Base-by-base conservation (phyloP, 2,113 vertebrate genomes). In the Dicaeum eximium region DNA sequence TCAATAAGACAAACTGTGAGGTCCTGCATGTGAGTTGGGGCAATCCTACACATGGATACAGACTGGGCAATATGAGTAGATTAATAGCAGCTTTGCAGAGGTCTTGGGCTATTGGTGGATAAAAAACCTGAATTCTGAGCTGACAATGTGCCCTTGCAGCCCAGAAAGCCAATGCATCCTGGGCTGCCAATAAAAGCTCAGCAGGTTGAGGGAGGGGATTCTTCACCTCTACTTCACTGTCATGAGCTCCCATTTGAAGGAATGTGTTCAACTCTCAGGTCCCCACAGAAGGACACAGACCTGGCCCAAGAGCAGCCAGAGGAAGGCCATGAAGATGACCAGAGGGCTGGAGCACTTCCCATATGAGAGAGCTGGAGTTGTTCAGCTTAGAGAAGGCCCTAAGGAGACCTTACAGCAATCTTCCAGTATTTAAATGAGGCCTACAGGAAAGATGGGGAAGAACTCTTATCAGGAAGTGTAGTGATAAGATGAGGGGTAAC, bases 91-190 rank as follows among this genome's bases (percentile, higher is more conserved):
- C n/a, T 54, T 47, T 47, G 40, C 35, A 71, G 40, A 40, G 65
- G 13, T 47, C 30, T 87, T 0, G 0, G 40, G 20, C 13, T 30
- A 47, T 2, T 47, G 64, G 10, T 25, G n/a, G 65, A 40, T 47
- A 13, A 24, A 24, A 23, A 87, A 79, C 17, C 24, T 62, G 65
- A 54, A 47, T 58, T 66, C 25, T 58, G 61, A 75, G 44, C 48
- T 79, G 64, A 54, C 38, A 54, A 0, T 11, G 33, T 38, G n/a
- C 27, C 15, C 47, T 4, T 70, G 28, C 23, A 60, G 33, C 45
- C 33, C 47, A 24, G 19, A 53, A 86, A 45, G n/a, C 16, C 45
- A 74, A 21, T 5, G 7, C 23, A 58, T 10, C 60, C 45, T 40
- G 51, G 18, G 23, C 27, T 58, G 61, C 6, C 6, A 21, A 45